Evolutionary conservation across 2,113 vertebrate species (phyloP), one percentile per base, ranked within the genome.

Genomic region (Phasianus colchicus): DNA sequence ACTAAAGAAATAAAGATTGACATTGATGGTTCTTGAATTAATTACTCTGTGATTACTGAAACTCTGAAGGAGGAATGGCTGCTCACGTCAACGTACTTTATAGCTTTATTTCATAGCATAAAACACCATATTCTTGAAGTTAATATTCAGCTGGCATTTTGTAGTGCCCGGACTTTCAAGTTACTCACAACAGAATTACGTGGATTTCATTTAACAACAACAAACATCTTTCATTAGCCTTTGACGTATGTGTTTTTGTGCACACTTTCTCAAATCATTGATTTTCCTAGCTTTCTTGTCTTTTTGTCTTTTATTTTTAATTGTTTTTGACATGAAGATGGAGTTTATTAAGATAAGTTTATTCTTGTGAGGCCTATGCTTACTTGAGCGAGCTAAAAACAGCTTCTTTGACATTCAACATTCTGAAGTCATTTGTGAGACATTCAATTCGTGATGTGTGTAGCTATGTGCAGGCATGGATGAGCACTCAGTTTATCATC

Each of bases 1-100:
- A 50, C 64, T 88, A 64, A 91, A 92, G 82, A 86, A 94, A 96
- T 71, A 34, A 94, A 16, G 74, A 91, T 89, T 93, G 95, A 77
- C 82, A 13, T 64, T 92, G 93, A 70, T 63, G 70, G 60, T 84
- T 94, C 64, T 85, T 92, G 71, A 74, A 69, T 70, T 61, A 91
- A 92, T 94, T 92, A 79, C 63, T 74, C 58, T 85, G 50, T 92
- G 86, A 94, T 92, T 93, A 89, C 82, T 92, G 78, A 79, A 89
- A 52, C 55, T 54, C 57, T 85, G 81, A 93, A 74, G 87, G 82
- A 91, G 84, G 86, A 32, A 65, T 87, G 45, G 71, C 83, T 75
- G 55, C 45, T 93, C 67, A 58, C 73, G 42, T 77, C 71, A 85
- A 52, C 67, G 38, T 70, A 54, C 7, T 92, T 91, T 85, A 91